Percentiles rank a stretch among this genome's conserved stretches.
Conservation (phyloP, 2,797 vertebrate genomes). For the Micromesistius poutassou region DNA sequence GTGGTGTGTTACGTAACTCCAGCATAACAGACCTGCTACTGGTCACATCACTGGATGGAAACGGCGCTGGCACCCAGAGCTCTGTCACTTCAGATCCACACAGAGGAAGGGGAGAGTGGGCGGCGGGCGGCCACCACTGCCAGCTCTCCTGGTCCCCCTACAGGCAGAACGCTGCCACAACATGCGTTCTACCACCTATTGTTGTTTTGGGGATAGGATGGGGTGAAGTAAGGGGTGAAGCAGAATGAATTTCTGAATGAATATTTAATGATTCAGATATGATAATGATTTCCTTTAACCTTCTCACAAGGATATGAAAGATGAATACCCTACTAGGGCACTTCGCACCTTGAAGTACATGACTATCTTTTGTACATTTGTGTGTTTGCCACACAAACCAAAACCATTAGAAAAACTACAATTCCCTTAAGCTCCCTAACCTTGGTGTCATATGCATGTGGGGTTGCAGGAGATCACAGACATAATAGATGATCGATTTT, state of each 20-base stretch:
- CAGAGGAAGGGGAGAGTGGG: constrained; percentile 37
- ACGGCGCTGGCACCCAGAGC: constrained; percentile 56
- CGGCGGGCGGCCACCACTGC: constrained; percentile 36
- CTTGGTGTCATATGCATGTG: too few relatives aligned
- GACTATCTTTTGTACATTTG: not conserved
- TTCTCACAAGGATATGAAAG: constrained; percentile 16
- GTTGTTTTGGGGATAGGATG: not conserved
- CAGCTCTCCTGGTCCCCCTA: constrained; percentile 66
- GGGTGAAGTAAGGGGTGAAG: not conserved
- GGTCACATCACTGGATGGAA: constrained; percentile 36
- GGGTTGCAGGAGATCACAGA: too few relatives aligned
- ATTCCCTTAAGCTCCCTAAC: not conserved
- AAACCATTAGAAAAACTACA: not conserved
- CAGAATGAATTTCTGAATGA: not conserved
- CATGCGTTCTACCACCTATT: constrained; percentile 20
- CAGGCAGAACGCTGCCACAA: constrained; percentile 42
- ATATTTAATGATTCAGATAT: not conserved
- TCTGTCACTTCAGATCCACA: constrained; percentile 65
- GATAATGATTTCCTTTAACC: too few relatives aligned
- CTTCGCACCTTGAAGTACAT: not conserved
- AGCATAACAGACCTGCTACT: constrained; percentile 33
- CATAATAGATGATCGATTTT: too few relatives aligned
- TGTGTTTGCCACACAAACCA: not conserved
- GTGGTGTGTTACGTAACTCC: constrained; percentile 49
- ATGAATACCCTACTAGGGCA: not conserved